Evolutionary conservation across 2,797 vertebrate species (phyloP), one percentile per base, ranked within the genome.

Genomic region (Nyctalus aviator): DNA sequence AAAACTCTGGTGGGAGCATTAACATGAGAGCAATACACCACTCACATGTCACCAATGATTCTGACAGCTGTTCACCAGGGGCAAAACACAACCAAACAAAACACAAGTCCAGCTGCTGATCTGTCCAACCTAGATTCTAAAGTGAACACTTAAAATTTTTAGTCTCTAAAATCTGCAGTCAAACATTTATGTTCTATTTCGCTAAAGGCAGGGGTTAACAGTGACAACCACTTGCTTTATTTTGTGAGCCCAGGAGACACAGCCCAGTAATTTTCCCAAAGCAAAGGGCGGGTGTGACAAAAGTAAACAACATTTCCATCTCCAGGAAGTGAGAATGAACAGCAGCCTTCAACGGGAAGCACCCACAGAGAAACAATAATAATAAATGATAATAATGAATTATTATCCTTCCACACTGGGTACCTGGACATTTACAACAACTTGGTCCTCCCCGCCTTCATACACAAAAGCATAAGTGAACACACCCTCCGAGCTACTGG

Each of bases 171-270:
- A 50, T n/a, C 8, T 86, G 72, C 17, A 41, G 21, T 48, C 13
- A 68, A 75, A 78, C 44, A 10, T 76, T 78, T 59, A 30, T 79
- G 18, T 9, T 95, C 87, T n/a, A n/a, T n/a, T 88, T 91, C 50
- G 85, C 66, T 62, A 25, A 48, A 25, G 77, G 66, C 2, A 69
- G 37, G 3, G 55, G 66, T 37, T 62, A 10, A 46, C 11, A 15
- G 3, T 21, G 6, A 35, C 10, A n/a, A 44, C 14, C 41, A 15
- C 6, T 48, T 21, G 13, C 44, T 85, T 75, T 78, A 30, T 23
- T 44, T 46, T 66, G 7, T 48, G 46, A 93, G 66, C 17, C 59
- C 37, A 68, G 82, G 1, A 27, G 46, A 77, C 41, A 6, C 14
- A 48, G 21, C 20, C 23, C 48, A 35, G 62, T 59, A 55, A 89